These are phyloP conservation scores for Xenopus laevis DNA, from an alignment of 2,113 vertebrate species.

Conservation along the genomic window DNA sequence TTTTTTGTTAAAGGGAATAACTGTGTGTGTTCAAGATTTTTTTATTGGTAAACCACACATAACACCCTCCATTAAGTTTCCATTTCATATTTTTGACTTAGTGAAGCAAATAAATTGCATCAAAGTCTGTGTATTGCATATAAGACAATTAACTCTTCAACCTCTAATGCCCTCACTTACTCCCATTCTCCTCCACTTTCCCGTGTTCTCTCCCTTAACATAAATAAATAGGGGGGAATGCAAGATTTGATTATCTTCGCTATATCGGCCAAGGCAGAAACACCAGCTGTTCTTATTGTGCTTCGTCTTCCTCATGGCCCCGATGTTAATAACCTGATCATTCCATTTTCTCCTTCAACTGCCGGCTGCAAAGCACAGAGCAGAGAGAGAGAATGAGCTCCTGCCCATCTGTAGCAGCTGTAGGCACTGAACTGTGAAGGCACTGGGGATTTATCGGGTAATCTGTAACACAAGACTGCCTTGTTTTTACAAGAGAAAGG, in stretches of 20 bases:
- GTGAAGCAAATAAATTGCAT: conserved; percentile 42
- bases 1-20: too few relatives aligned
- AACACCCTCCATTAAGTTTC: too few relatives aligned
- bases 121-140: conserved; percentile 28
- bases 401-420: conserved; percentile 98
- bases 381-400: conserved; percentile 75
- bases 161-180: conserved; percentile 34
- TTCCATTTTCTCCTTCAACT: conserved; percentile 83
- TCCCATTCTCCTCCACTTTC: conserved; percentile 15
- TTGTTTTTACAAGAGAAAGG: conserved; percentile 85
- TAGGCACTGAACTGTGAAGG: conserved; percentile 96
- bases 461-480: conserved; percentile 88
- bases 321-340: conserved; percentile 96
- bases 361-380: conserved; percentile 72
- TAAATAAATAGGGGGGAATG: conserved; percentile 49
- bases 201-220: conserved; percentile 36
- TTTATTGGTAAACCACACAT: too few relatives aligned
- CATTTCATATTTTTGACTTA: background rate
- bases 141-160: conserved; percentile 33
- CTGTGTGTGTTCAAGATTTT: too few relatives aligned
- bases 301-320: conserved; percentile 85
- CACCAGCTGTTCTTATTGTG: conserved; percentile 98
- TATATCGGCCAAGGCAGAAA: conserved; percentile 92
- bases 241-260: conserved; percentile 96
- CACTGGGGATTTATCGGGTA: conserved; percentile 85